Base-by-base conservation (phyloP, 1,140 invertebrate genomes). In the Belonocnema kinseyi region DNA sequence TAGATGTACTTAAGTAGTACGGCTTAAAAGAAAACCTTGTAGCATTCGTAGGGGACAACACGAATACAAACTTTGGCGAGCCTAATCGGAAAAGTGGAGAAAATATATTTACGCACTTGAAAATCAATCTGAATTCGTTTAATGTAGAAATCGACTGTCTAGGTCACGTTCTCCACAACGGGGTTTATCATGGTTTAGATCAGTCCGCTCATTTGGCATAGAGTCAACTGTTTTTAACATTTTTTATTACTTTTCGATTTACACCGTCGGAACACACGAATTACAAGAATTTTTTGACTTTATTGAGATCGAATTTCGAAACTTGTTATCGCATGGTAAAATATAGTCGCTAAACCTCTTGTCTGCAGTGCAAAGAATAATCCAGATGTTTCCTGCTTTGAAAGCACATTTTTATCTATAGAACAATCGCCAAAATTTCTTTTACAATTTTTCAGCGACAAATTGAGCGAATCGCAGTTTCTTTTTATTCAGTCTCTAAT, bases 41-140 rank as follows among this genome's bases (percentile, higher is more conserved):
- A n/a, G n/a, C 81, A 54, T 85, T 84, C 66, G 81, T 77, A 66
- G 87, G 75, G 52, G 87, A 88, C 71, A 87, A 88, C 66, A 80
- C 80, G 2, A 87, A 88, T 71, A 82, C 80, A 12, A 88, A 88
- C n/a, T n/a, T n/a, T n/a, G n/a, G n/a, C n/a, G n/a, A n/a, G n/a
- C n/a, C n/a, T n/a, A n/a, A n/a, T n/a, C n/a, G n/a, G n/a, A n/a
- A n/a, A n/a, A n/a, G n/a, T n/a, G n/a, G n/a, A n/a, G n/a, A n/a
- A n/a, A n/a, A n/a, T n/a, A n/a, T n/a, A n/a, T n/a, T n/a, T n/a
- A n/a, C n/a, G n/a, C n/a, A n/a, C n/a, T n/a, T n/a, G n/a, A n/a
- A n/a, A n/a, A n/a, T n/a, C n/a, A n/a, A n/a, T n/a, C n/a, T n/a
- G n/a, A n/a, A n/a, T n/a, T n/a, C n/a, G n/a, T n/a, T n/a, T n/a